Evolutionary conservation across 2,113 vertebrate species (phyloP).

Genomic region (Bubalus kerabau): DNA sequence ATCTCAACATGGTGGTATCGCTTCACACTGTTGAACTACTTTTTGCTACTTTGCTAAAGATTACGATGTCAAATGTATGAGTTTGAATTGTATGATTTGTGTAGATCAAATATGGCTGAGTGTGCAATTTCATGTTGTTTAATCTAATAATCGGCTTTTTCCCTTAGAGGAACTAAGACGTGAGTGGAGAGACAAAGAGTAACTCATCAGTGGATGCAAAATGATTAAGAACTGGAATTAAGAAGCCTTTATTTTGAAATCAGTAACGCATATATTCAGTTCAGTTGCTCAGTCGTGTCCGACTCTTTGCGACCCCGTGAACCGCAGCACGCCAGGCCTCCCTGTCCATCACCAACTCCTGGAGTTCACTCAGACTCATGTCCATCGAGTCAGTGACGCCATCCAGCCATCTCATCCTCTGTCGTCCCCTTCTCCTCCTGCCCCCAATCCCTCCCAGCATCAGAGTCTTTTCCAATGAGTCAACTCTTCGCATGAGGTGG

Average conservation of each 20-base stretch:
- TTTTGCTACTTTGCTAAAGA: not conserved
- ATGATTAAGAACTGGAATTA: constrained; percentile 17
- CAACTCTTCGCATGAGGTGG: too few species aligned
- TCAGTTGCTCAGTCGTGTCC: too few species aligned
- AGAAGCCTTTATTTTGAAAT: not conserved
- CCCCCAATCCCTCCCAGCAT: too few species aligned
- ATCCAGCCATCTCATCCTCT: too few species aligned
- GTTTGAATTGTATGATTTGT: not conserved
- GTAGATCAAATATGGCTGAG: not conserved
- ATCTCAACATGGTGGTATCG: not conserved
- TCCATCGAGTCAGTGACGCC: too few species aligned
- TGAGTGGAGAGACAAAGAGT: not conserved
- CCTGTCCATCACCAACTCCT: too few species aligned
- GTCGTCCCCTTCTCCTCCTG: too few species aligned
- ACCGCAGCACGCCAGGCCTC: too few species aligned
- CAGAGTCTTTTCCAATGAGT: too few species aligned
- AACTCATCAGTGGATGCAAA: not conserved
- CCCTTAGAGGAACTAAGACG: not conserved
- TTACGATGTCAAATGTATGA: not conserved
- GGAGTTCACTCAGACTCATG: too few species aligned
- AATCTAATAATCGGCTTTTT: not conserved
- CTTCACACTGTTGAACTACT: not conserved
- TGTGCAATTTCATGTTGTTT: not conserved
- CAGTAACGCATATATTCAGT: not conserved
- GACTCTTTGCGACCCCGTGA: too few species aligned